A percentile compares a stretch with the other conserved stretches of the same genome.
These are phyloP conservation scores for Labeo catla DNA, from an alignment of 2,113 vertebrate species.

Conservation along the genomic window DNA sequence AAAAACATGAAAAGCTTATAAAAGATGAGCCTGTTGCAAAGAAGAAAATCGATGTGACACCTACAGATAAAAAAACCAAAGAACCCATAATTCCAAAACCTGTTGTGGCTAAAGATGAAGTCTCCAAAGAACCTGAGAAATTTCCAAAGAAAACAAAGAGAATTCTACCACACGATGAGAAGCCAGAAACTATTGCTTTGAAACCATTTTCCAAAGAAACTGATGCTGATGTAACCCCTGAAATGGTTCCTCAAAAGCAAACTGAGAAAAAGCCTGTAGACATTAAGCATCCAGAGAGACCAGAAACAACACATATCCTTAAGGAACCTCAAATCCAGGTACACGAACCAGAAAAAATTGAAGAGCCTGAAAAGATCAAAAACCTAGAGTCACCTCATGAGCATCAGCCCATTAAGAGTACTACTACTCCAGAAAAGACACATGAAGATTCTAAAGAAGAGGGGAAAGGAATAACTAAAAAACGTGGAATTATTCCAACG, in stretches of 20 bases:
- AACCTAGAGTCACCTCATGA: constrained; percentile 42
- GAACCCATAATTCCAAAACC: constrained; percentile 44
- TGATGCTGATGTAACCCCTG: constrained; percentile 51
- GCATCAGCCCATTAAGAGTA: background rate
- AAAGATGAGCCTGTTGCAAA: constrained; percentile 49
- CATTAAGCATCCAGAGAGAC: background rate
- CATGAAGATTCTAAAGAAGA: constrained; percentile 17
- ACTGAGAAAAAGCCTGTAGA: constrained; percentile 42
- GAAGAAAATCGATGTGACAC: constrained; percentile 36
- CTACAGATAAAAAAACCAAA: constrained; percentile 38
- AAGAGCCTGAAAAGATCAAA: constrained; percentile 49
- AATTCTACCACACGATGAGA: constrained; percentile 52
- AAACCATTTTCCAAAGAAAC: constrained; percentile 59
- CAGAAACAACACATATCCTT: background rate
- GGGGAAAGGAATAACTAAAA: constrained; percentile 12
- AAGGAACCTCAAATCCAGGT: constrained; percentile 23
- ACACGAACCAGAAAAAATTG: constrained; percentile 28
- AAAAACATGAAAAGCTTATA: constrained; percentile 42
- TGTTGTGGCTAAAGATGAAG: constrained; percentile 48
- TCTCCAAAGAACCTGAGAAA: constrained; percentile 46
- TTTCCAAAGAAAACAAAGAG: constrained; percentile 34
- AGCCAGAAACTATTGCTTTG: constrained; percentile 53
- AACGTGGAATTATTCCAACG: background rate
- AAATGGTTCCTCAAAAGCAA: constrained; percentile 30
- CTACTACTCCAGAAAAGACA: background rate